Conservation (phyloP, 2,888 invertebrate species). For the Lymantria dispar region DNA sequence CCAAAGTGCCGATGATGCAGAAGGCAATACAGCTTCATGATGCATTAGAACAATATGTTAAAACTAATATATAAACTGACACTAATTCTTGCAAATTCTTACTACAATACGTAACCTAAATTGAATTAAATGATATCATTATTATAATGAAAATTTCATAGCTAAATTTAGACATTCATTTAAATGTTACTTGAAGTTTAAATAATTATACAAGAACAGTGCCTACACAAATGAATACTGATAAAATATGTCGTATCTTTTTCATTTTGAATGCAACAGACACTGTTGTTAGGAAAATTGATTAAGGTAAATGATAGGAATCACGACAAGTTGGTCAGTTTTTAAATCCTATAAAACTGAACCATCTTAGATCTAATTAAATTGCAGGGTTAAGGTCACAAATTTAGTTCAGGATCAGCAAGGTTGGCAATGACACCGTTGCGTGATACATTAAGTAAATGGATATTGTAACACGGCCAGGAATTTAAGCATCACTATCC, state of each 20-base stretch:
- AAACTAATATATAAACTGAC: too few species aligned
- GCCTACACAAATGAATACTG: too few species aligned
- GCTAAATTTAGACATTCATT: neutral
- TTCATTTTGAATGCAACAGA: too few species aligned
- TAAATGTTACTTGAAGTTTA: neutral
- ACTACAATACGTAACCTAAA: too few species aligned
- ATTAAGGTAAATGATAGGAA: constrained; percentile 2
- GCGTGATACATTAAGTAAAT: neutral
- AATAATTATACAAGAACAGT: neutral
- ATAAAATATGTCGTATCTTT: too few species aligned
- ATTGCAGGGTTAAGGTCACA: constrained; percentile 12
- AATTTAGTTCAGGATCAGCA: constrained; percentile 21
- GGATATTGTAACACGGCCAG: neutral
- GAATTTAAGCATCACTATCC: neutral
- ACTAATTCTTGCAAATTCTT: too few species aligned
- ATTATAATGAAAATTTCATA: too few species aligned
- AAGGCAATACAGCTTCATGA: too few species aligned
- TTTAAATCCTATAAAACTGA: neutral
- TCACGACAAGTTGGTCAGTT: constrained; percentile 1
- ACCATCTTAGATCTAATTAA: neutral
- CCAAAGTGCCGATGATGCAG: too few species aligned
- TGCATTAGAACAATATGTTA: too few species aligned
- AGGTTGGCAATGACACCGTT: constrained; percentile 19
- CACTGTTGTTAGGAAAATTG: neutral
- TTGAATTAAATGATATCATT: too few species aligned